Evolutionary conservation across 2,113 vertebrate species (phyloP).

Genomic region (Sander vitreus): DNA sequence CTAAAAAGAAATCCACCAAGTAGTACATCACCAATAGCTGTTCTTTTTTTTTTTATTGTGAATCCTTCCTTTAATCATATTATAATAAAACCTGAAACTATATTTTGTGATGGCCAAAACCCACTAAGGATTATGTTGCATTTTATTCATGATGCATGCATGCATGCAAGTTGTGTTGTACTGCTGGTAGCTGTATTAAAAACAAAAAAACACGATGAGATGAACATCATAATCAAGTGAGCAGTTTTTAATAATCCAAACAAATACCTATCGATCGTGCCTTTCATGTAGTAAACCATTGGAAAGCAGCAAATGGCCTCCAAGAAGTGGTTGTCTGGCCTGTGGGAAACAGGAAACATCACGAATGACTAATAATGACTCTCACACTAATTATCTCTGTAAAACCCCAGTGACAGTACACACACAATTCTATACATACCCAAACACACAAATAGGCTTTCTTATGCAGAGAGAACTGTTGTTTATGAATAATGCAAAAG

Average conservation of each 20-base stretch:
- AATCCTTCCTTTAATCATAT: neutral
- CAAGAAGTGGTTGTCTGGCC: conserved; percentile 99
- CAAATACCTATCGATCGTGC: conserved; percentile 98
- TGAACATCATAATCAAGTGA: neutral
- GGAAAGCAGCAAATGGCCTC: conserved; percentile 99
- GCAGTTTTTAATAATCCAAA: neutral
- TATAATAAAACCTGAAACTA: neutral
- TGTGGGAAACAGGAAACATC: conserved; percentile 80
- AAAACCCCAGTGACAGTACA: conserved; percentile 9
- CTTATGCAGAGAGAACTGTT: neutral
- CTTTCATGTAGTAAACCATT: conserved; percentile 99
- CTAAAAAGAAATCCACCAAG: neutral
- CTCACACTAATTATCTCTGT: conserved; percentile 23
- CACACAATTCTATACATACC: neutral
- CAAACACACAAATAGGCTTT: conserved; percentile 7
- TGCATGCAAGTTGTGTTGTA: neutral
- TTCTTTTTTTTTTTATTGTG: neutral
- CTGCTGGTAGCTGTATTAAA: neutral
- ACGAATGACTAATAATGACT: conserved; percentile 30
- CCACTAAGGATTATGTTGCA: neutral
- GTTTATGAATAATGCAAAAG: conserved; percentile 41
- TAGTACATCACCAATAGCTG: neutral
- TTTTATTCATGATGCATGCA: neutral
- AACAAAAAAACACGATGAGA: neutral
- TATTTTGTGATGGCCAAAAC: neutral